phyloP scores from a whole-genome alignment of 2,888 invertebrate genomes.

The Trissonchulus latispiculum region DNA sequence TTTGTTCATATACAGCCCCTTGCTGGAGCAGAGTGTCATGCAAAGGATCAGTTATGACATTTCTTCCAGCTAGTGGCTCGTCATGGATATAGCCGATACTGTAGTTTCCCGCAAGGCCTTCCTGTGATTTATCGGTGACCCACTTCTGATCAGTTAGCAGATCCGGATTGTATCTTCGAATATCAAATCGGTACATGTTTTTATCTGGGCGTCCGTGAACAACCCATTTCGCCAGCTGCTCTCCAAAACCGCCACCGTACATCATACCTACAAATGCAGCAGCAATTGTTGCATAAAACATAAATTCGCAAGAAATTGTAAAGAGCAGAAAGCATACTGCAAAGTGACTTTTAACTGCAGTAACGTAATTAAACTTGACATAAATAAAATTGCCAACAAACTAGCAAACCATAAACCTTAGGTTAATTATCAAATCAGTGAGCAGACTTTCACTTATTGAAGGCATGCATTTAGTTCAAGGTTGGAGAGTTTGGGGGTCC shows the following conservation, averaged over 20 bases:
- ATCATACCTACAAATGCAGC: conserved; percentile 88
- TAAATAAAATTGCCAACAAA: no score
- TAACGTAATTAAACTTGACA: no score
- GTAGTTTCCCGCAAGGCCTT: conserved; percentile 75
- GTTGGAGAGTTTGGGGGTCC: no score
- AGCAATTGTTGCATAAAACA: no score
- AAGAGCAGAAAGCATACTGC: no score
- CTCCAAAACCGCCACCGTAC: conserved; percentile 74
- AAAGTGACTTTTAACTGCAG: no score
- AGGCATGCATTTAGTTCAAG: no score
- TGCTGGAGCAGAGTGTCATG: conserved; percentile 59
- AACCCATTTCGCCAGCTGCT: conserved; percentile 76
- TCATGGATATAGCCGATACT: conserved; percentile 69
- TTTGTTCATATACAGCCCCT: conserved; percentile 77
- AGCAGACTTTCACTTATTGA: no score
- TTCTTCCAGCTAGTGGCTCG: conserved; percentile 68
- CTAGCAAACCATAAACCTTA: no score
- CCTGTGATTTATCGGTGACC: conserved; percentile 71
- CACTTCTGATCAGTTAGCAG: conserved; percentile 62
- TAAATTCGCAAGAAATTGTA: conserved; percentile 73
- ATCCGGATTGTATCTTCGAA: conserved; percentile 63
- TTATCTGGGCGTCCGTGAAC: conserved; percentile 66
- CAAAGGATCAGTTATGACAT: conserved; percentile 58
- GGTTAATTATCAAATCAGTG: no score
- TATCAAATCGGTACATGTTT: conserved; percentile 75